Percentiles rank a stretch among this genome's conserved stretches.
phyloP scores from a whole-genome alignment of 2,113 vertebrate species.

The Isurus oxyrinchus region DNA sequence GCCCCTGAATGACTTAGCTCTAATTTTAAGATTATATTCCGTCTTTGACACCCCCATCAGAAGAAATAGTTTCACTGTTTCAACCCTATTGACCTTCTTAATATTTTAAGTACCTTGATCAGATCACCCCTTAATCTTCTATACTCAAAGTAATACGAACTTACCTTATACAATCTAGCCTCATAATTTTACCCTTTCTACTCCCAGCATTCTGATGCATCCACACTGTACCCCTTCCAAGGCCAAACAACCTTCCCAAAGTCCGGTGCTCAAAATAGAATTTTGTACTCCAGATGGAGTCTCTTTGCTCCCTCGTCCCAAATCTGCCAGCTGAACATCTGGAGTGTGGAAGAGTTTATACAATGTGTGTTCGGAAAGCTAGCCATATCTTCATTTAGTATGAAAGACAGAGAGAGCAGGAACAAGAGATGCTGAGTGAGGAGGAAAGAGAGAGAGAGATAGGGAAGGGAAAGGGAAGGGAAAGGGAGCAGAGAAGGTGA shows the following conservation, averaged over 20 bases:
- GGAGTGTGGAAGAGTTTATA: background rate
- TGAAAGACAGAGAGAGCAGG: background rate
- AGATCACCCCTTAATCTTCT: background rate
- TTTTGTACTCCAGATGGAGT: background rate
- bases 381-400: background rate
- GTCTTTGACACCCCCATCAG: background rate
- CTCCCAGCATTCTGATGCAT: background rate
- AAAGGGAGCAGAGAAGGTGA: background rate
- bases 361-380: background rate
- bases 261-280: background rate
- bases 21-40: background rate
- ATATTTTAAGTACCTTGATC: background rate
- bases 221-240: too few species aligned
- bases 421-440: background rate
- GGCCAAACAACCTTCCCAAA: background rate
- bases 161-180: background rate
- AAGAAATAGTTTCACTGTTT: background rate
- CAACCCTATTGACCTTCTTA: background rate
- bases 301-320: background rate
- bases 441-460: background rate
- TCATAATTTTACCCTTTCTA: background rate
- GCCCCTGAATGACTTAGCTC: background rate
- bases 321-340: background rate
- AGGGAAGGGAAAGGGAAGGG: background rate
- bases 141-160: background rate